Conservation (phyloP, 2,113 vertebrate genomes). For the Baryphthengus martii region DNA sequence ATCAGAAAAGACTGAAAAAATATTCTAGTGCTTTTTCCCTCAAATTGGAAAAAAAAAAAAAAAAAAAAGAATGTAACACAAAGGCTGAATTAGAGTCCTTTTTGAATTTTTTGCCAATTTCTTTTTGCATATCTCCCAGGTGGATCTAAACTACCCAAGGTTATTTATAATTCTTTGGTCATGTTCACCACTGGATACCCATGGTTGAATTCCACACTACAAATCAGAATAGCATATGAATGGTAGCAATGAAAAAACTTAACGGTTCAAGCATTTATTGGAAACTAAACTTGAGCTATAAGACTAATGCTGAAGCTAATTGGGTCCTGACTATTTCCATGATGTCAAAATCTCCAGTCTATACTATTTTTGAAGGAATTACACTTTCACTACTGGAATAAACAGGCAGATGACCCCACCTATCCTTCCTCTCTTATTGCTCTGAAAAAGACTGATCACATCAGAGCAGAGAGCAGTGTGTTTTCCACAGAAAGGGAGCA, state of each 20-base stretch:
- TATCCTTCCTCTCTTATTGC: neutral
- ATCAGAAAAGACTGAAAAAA: neutral
- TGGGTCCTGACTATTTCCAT: neutral
- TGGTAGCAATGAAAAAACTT: neutral
- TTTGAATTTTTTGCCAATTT: neutral
- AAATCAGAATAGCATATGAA: neutral
- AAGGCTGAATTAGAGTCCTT: neutral
- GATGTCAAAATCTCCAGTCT: neutral
- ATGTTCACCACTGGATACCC: neutral
- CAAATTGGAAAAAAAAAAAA: neutral
- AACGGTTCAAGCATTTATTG: neutral
- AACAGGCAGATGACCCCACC: neutral
- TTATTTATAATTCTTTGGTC: neutral
- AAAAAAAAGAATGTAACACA: neutral
- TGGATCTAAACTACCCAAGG: neutral
- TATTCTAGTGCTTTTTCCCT: neutral
- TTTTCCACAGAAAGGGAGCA: neutral
- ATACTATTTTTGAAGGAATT: neutral
- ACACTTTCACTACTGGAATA: neutral
- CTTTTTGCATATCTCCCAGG: neutral
- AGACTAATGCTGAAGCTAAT: neutral
- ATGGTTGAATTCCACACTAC: neutral
- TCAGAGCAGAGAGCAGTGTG: neutral
- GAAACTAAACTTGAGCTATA: neutral
- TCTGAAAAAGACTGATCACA: neutral